Conservation (phyloP, 2,113 vertebrate species). For the Apus apus region DNA sequence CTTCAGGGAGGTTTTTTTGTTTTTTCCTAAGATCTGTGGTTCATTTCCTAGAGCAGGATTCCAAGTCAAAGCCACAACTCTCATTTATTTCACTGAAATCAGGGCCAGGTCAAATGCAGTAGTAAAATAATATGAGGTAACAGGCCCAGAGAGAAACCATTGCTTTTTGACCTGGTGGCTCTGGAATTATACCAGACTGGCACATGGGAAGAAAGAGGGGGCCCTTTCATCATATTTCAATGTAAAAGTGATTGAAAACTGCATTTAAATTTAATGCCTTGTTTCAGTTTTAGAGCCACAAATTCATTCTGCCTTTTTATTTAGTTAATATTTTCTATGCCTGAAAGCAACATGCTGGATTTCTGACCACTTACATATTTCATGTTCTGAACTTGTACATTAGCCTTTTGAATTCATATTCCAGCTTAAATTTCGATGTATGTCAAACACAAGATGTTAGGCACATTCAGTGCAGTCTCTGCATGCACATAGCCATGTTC, state of each 20-base stretch:
- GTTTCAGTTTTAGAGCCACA: not conserved
- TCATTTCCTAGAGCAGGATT: not conserved
- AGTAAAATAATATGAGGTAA: not conserved
- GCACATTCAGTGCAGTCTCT: not conserved
- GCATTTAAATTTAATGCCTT: not conserved
- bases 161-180: not conserved
- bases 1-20: not conserved
- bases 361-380: not conserved
- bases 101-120: not conserved
- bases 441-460: conserved; percentile 41
- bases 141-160: not conserved
- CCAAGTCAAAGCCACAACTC: not conserved
- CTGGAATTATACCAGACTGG: not conserved
- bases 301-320: not conserved
- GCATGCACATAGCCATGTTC: not conserved
- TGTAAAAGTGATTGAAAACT: not conserved
- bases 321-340: not conserved
- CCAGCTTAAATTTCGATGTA: not conserved
- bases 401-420: conserved; percentile 15
- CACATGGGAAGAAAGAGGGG: not conserved
- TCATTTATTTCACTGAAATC: not conserved
- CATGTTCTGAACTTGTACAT: not conserved
- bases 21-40: not conserved
- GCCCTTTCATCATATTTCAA: not conserved
- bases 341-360: not conserved